Percentiles rank a stretch among this genome's conserved stretches.
phyloP scores from a whole-genome alignment of 2,888 invertebrate genomes.

The Furcula furcula region DNA sequence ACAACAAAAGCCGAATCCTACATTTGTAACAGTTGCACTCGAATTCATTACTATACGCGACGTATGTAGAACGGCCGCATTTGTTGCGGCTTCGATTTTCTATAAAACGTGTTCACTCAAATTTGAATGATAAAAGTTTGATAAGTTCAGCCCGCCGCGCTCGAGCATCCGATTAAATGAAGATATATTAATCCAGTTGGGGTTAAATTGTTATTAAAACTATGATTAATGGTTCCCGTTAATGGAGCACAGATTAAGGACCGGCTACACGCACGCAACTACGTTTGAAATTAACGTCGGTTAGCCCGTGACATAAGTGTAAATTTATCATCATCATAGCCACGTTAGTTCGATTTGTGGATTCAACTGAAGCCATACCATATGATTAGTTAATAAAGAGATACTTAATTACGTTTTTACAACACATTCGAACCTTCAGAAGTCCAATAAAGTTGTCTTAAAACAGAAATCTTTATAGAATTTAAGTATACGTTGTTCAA shows the following conservation, averaged over 20 bases:
- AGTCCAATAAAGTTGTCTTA: not conserved
- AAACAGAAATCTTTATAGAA: no score
- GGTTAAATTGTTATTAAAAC: slow-evolving; percentile 82
- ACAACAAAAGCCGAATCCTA: slow-evolving; percentile 67
- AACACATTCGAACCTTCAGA: slow-evolving; percentile 7
- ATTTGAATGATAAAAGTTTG: slow-evolving; percentile 77
- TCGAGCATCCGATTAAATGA: slow-evolving; percentile 68
- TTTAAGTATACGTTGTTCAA: not conserved
- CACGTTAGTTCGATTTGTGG: slow-evolving; percentile 51
- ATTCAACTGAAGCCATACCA: slow-evolving; percentile 33
- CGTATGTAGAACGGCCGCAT: slow-evolving; percentile 46
- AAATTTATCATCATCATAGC: slow-evolving; percentile 76
- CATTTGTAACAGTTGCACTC: slow-evolving; percentile 74
- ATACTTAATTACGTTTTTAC: slow-evolving; percentile 13
- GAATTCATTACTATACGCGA: slow-evolving; percentile 52
- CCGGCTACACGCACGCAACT: no score
- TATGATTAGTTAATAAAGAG: slow-evolving; percentile 43
- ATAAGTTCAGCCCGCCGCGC: slow-evolving; percentile 42
- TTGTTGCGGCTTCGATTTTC: slow-evolving; percentile 67
- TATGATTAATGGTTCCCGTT: slow-evolving; percentile 77
- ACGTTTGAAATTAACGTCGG: slow-evolving; percentile 65
- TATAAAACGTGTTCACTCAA: slow-evolving; percentile 48
- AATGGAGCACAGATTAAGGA: slow-evolving; percentile 78
- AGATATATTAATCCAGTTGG: slow-evolving; percentile 80
- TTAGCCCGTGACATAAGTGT: slow-evolving; percentile 63